Evolutionary conservation across 1,140 invertebrate genomes (phyloP), one percentile per base, ranked within the genome.

Genomic region (Bombus cullumanus): DNA sequence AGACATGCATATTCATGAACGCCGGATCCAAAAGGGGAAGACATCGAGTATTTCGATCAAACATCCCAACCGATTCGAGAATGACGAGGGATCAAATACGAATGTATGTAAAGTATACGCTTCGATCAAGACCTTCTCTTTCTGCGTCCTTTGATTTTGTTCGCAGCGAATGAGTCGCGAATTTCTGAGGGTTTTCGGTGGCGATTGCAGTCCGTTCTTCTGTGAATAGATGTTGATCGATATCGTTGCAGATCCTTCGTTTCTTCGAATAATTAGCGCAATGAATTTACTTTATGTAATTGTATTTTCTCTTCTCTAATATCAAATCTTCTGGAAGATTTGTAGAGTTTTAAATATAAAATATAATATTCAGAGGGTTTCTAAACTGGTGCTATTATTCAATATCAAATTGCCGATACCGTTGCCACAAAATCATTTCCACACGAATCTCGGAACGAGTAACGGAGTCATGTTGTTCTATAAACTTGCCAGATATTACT

Each of bases 1-100:
- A 80, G 91, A 81, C 90, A 91, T 92, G 90, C 89, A 92, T 92
- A 92, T 92, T 91, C 90, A 92, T 90, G 91, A 87, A 83, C 78
- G 62, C 53, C 85, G 82, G 78, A 76, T 81, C 83, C 68, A 43
- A 25, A 43, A 66, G 57, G n/a, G n/a, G n/a, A 53, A 59, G 69
- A 57, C 72, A 75, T 86, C 82, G 80, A 82, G 86, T 82, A 76
- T 88, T 85, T 91, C 86, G 86, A 86, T 87, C 80, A 79, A 57
- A 62, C 85, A 69, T 88, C 59, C 81, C 83, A 13, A 43, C 72
- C 71, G 81, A 88, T 90, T 88, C 89, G 81, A 83, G 86, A 82
- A 86, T 90, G 86, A 86, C 86, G 72, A 74, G 68, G 43, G 64
- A 69, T 68, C 85, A 64, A 86, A 82, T 57, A 62, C 74, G 81